A percentile compares a stretch with the other conserved stretches of the same genome.
Evolutionary conservation across 2,797 vertebrate genomes (phyloP).

Genomic region (Picus viridis): DNA sequence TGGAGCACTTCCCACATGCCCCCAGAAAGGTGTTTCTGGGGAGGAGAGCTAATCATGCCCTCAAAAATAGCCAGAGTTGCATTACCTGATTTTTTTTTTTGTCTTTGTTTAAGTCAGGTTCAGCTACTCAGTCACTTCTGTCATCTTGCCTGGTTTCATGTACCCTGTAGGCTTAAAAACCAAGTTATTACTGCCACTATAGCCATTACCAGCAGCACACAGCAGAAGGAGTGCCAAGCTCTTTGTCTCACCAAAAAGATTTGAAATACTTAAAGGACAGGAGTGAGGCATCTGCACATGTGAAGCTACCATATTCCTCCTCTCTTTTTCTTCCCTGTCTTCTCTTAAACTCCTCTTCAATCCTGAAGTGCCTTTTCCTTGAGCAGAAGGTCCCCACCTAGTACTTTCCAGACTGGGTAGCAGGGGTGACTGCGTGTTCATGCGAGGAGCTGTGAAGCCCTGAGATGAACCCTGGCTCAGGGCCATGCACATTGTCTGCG

Average conservation of each 20-base stretch:
- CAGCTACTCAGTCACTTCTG: background rate
- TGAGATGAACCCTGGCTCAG: background rate
- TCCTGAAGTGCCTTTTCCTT: background rate
- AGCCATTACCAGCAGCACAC: background rate
- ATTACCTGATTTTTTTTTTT: background rate
- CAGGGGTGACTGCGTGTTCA: accelerated
- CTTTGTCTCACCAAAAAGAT: background rate
- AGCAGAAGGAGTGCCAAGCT: background rate
- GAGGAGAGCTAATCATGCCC: background rate
- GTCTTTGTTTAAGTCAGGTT: background rate
- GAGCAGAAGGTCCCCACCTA: background rate
- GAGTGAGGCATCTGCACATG: background rate
- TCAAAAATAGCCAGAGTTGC: background rate
- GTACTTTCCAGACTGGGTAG: background rate
- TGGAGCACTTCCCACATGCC: accelerated
- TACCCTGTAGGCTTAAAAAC: background rate
- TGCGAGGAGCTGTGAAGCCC: accelerated
- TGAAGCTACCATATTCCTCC: accelerated
- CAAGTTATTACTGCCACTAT: background rate
- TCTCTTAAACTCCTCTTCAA: background rate
- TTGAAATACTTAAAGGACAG: accelerated
- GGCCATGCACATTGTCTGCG: accelerated
- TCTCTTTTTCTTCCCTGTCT: no score
- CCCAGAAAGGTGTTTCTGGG: background rate
- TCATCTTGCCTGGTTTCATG: background rate